Percentiles rank a stretch among this genome's conserved stretches.
phyloP scores from a whole-genome alignment of 2,888 invertebrate genomes.

The Acholoe squamosa region DNA sequence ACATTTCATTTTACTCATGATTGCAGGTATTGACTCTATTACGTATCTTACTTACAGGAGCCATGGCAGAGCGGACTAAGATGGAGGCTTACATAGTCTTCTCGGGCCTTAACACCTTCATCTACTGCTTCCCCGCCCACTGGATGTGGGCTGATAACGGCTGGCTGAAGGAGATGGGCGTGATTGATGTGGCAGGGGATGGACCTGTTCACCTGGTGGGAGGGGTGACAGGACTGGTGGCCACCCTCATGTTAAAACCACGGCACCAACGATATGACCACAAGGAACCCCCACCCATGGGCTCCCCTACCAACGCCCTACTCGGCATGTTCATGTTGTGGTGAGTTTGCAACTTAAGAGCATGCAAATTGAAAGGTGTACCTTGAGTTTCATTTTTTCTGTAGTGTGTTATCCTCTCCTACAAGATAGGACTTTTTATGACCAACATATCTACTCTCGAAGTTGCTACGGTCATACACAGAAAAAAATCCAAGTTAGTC shows the following conservation, averaged over 20 bases:
- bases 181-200: conserved; percentile 81
- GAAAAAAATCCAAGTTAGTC: no score
- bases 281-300: conserved; percentile 72
- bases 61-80: conserved; percentile 82
- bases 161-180: conserved; percentile 75
- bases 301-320: conserved; percentile 79
- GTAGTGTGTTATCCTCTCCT: no score
- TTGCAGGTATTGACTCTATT: not conserved
- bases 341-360: conserved; percentile 72
- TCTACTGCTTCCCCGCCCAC: conserved; percentile 83
- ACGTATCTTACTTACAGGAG: conserved; percentile 70
- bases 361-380: no score
- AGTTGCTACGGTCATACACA: no score
- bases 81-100: conserved; percentile 79
- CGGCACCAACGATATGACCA: conserved; percentile 75
- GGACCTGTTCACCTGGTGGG: conserved; percentile 82
- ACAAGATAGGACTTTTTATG: no score
- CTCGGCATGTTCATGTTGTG: conserved; percentile 82
- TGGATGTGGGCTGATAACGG: conserved; percentile 83
- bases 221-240: conserved; percentile 80
- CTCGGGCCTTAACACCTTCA: conserved; percentile 78
- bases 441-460: no score
- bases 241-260: conserved; percentile 79
- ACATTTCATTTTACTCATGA: no score
- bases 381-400: no score